These are phyloP conservation scores for Bombycilla garrulus DNA, from an alignment of 2,113 vertebrate genomes.

Conservation along the genomic window DNA sequence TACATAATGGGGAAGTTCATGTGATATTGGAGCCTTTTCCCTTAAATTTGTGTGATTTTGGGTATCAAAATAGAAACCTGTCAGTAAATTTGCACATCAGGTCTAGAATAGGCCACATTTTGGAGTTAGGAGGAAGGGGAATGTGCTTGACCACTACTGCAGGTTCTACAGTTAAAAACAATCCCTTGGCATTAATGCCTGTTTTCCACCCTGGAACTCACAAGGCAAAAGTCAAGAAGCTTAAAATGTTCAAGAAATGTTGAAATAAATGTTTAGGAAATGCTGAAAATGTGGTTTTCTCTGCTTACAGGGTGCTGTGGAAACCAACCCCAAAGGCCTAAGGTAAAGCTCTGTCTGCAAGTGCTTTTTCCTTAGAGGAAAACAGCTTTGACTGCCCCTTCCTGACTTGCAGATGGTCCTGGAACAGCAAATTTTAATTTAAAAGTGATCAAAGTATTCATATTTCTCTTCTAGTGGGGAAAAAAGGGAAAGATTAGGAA, in stretches of 20 bases:
- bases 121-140: neutral
- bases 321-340: neutral
- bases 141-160: accelerated
- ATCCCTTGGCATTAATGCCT: too few species aligned
- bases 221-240: accelerated
- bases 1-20: accelerated
- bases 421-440: neutral
- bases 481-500: neutral
- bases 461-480: neutral
- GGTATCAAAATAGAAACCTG: neutral
- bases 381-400: neutral
- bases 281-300: neutral
- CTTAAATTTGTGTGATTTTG: neutral
- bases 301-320: neutral
- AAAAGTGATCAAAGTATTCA: neutral
- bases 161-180: neutral
- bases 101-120: neutral
- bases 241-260: neutral
- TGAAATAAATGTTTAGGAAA: neutral
- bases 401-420: accelerated
- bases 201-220: neutral
- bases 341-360: neutral
- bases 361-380: neutral
- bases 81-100: accelerated
- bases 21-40: accelerated